These are phyloP conservation scores for Yponomeuta sedellus DNA, from an alignment of 2,888 invertebrate genomes.

Conservation along the genomic window DNA sequence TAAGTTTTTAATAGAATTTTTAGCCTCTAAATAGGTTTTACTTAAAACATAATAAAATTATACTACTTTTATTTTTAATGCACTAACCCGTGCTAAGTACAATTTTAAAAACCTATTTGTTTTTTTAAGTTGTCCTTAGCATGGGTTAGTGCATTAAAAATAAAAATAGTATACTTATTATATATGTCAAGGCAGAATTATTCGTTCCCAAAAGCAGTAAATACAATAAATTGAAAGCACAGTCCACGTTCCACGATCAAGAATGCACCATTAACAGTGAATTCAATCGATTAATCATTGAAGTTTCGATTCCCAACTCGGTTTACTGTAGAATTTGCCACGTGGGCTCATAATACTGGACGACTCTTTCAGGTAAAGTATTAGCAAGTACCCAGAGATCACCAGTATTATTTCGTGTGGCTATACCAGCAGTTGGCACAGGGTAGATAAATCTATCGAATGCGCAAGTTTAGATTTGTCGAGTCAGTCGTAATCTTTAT, in stretches of 20 bases:
- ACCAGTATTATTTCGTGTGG: neutral
- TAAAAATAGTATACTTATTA: too few relatives aligned
- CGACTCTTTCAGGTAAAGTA: neutral
- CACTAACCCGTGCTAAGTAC: too few relatives aligned
- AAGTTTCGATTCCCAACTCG: neutral
- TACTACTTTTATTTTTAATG: too few relatives aligned
- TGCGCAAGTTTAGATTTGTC: neutral
- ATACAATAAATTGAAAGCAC: neutral
- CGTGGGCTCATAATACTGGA: neutral
- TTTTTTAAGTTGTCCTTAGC: too few relatives aligned
- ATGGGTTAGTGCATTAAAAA: too few relatives aligned
- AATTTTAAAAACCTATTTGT: too few relatives aligned
- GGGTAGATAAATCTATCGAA: neutral
- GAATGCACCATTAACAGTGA: neutral
- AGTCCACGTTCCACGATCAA: neutral
- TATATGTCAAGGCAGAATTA: too few relatives aligned
- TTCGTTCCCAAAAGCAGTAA: neutral
- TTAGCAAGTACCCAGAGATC: neutral
- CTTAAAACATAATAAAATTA: too few relatives aligned
- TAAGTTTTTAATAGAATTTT: too few relatives aligned
- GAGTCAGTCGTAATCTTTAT: neutral
- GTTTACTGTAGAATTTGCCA: neutral
- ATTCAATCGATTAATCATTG: neutral
- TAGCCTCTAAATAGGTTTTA: too few relatives aligned
- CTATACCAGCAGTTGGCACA: neutral